Conservation (phyloP, 2,888 invertebrate genomes). For the Gibbula magus region DNA sequence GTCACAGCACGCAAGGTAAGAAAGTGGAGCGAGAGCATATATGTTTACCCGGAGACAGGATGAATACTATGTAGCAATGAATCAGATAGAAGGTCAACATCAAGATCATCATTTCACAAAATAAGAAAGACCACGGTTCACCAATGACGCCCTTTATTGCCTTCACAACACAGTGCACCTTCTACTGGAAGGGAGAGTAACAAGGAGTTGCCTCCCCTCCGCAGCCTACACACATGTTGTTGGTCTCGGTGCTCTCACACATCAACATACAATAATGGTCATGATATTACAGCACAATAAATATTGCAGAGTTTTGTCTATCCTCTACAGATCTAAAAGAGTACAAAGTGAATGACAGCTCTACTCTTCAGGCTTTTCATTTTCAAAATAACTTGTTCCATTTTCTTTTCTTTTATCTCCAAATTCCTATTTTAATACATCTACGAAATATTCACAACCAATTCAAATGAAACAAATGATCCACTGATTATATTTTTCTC, state of each 20-base stretch:
- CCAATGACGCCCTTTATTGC: slow-evolving; percentile 22
- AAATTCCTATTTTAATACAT: background rate
- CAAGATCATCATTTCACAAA: no score
- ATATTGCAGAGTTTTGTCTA: slow-evolving; percentile 13
- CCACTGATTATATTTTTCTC: background rate
- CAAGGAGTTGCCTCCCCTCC: background rate
- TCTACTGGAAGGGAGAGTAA: background rate
- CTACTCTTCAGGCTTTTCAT: background rate
- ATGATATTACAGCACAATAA: slow-evolving; percentile 17
- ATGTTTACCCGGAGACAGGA: no score
- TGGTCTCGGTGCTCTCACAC: slow-evolving; percentile 10
- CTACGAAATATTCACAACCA: background rate
- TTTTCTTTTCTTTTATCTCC: no score
- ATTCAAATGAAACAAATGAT: background rate
- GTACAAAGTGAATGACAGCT: background rate
- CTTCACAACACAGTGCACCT: slow-evolving; percentile 11
- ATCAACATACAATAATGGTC: slow-evolving; percentile 14
- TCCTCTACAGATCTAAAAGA: slow-evolving; percentile 14
- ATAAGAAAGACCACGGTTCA: background rate
- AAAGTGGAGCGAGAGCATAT: no score
- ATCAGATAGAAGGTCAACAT: no score
- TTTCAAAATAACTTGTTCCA: background rate
- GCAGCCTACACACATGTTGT: background rate
- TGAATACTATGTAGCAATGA: no score
- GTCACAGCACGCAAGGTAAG: no score